phyloP scores from a whole-genome alignment of 2,113 vertebrate species.

The Xenopus laevis region DNA sequence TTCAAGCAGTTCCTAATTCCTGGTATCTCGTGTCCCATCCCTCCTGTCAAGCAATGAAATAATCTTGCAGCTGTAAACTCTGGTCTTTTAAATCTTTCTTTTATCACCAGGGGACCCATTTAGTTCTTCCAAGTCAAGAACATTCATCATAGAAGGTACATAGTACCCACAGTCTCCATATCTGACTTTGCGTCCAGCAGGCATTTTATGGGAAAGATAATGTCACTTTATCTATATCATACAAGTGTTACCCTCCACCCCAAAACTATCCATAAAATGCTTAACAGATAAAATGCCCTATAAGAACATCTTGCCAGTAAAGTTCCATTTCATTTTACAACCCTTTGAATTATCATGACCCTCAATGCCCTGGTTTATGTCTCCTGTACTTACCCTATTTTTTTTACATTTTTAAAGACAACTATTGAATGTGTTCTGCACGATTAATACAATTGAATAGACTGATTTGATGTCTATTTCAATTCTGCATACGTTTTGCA shows the following conservation, averaged over 20 bases:
- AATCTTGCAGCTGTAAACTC: slow-evolving; percentile 62
- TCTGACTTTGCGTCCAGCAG: slow-evolving; percentile 58
- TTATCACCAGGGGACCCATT: slow-evolving; percentile 86
- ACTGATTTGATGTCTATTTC: too few relatives aligned
- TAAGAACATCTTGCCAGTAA: slow-evolving; percentile 57
- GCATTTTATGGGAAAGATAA: slow-evolving; percentile 71
- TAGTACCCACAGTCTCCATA: slow-evolving; percentile 65
- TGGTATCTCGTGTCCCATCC: neutral
- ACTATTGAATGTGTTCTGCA: slow-evolving; percentile 14
- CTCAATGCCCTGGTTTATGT: neutral
- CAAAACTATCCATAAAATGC: slow-evolving; percentile 67
- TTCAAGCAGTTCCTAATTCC: neutral
- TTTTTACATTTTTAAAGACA: neutral
- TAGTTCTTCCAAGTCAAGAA: slow-evolving; percentile 88
- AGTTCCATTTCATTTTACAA: slow-evolving; percentile 39
- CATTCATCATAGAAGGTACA: slow-evolving; percentile 91
- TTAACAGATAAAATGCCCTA: slow-evolving; percentile 46
- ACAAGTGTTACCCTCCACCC: slow-evolving; percentile 38
- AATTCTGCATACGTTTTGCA: neutral
- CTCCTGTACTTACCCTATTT: too few relatives aligned
- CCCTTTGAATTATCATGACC: slow-evolving; percentile 5
- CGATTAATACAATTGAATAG: slow-evolving; percentile 7
- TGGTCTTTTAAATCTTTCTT: slow-evolving; percentile 77
- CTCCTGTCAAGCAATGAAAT: slow-evolving; percentile 46
- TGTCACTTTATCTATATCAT: slow-evolving; percentile 52